Evolutionary conservation across 1,140 invertebrate species (phyloP).

Genomic region (Eupeodes corollae): DNA sequence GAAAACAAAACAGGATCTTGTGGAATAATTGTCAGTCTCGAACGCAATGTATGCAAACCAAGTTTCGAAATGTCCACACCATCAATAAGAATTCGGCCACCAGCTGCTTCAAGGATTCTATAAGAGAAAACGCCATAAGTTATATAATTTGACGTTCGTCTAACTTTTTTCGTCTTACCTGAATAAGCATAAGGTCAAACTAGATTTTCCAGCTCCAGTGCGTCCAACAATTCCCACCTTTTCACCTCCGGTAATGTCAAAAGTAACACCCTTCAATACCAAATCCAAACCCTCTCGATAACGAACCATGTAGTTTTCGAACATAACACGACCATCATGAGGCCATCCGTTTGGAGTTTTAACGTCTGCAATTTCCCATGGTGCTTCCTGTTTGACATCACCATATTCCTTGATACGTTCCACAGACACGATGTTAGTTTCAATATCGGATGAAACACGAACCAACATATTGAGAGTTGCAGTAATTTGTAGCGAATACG

Average conservation of each 20-base stretch:
- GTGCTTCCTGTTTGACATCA: conserved; percentile 66
- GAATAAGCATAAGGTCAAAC: conserved; percentile 69
- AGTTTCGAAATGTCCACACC: conserved; percentile 73
- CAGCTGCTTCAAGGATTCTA: conserved; percentile 77
- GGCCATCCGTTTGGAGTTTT: conserved; percentile 60
- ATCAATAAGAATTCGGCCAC: conserved; percentile 81
- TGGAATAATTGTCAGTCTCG: conserved; percentile 58
- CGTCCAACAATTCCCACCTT: conserved; percentile 76
- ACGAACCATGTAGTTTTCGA: conserved; percentile 64
- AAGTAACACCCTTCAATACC: conserved; percentile 63
- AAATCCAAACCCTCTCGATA: conserved; percentile 72
- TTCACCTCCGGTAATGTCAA: conserved; percentile 59
- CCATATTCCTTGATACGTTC: conserved; percentile 95
- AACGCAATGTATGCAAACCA: conserved; percentile 79
- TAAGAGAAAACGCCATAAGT: neutral
- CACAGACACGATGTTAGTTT: conserved; percentile 97
- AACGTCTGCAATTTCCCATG: conserved; percentile 53
- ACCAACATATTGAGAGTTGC: conserved; percentile 94
- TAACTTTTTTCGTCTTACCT: conserved; percentile 12
- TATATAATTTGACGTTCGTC: neutral
- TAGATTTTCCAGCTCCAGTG: conserved; percentile 78
- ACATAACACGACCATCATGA: conserved; percentile 54
- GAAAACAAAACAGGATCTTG: conserved; percentile 82
- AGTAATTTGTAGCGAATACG: conserved; percentile 81
- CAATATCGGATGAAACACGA: conserved; percentile 90